Evolutionary conservation across 2,797 vertebrate genomes (phyloP), one percentile per base, ranked within the genome.

Genomic region (Limosa lapponica): DNA sequence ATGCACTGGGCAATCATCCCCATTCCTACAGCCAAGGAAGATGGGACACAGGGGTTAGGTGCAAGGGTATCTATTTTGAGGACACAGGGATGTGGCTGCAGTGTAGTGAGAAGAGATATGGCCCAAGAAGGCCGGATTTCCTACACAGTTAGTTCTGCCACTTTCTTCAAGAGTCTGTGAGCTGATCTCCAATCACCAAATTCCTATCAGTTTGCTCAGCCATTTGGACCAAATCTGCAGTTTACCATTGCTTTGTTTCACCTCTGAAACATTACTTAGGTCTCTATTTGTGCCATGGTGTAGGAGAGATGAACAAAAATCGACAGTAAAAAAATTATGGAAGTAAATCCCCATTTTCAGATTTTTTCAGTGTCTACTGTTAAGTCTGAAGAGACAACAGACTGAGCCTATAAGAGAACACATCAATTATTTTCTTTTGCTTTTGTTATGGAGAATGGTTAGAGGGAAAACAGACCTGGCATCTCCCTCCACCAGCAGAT

Each of bases 1-100:
- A 3, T 4, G 57, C 13, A 10, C 20, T 44, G 32, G 25, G 17
- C 14, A 82, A 37, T 43, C 34, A 57, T 3, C 24, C 25, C 54
- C 16, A 6, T 24, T 65, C 16, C 54, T 39, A 30, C 37, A 79
- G 52, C 11, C 46, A 75, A 52, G 14, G 36, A 55, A 59, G 49
- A 20, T 2, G 10, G 36, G 34, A 16, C 3, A 4, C 5, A 25
- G 36, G 14, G 0, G 7, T 66, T 30, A 17, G 10, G 5, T 39
- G 20, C 11, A 51, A 64, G 6, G 3, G 4, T 24, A 41, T 23
- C 25, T 41, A 6, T 13, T 81, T 15, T 34, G 58, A 44, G 32
- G 46, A 11, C 49, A 43, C 46, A 16, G 36, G 25, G 22, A 9
- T 22, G 11, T 20, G n/a, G 1, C 18, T 66, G 20, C 54, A 70